These are phyloP conservation scores for Odocoileus virginianus DNA, from an alignment of 2,113 vertebrate species.

Conservation along the genomic window DNA sequence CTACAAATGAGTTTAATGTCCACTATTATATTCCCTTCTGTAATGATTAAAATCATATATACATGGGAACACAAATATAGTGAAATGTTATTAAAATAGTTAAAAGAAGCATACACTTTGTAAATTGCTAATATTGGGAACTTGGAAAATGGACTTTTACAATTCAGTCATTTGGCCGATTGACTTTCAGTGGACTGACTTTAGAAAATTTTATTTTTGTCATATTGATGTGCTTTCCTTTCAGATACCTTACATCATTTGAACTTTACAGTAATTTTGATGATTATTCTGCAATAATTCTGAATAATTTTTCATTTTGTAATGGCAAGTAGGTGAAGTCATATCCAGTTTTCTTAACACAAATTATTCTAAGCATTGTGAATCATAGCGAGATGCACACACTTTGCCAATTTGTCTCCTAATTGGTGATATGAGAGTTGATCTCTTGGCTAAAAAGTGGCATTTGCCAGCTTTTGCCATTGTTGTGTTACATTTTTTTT, in stretches of 20 bases:
- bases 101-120: not conserved
- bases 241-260: not conserved
- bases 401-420: not conserved
- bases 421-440: not conserved
- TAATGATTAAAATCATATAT: not conserved
- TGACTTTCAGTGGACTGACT: conserved; percentile 19
- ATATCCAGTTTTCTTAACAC: not conserved
- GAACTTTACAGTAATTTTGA: conserved; percentile 36
- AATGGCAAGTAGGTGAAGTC: not conserved
- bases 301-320: conserved; percentile 29
- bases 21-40: not conserved
- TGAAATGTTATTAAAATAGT: conserved; percentile 6
- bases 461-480: not conserved
- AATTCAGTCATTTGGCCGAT: conserved; percentile 10
- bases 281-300: conserved; percentile 14
- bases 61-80: not conserved
- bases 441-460: not conserved
- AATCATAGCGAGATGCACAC: not conserved
- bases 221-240: not conserved
- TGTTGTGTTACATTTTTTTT: conserved; percentile 13
- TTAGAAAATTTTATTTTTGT: conserved; percentile 41
- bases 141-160: not conserved
- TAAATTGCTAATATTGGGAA: not conserved
- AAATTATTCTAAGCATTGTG: conserved; percentile 14
- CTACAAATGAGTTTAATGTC: not conserved